phyloP scores from a whole-genome alignment of 2,113 vertebrate species.

The Psophia crepitans region DNA sequence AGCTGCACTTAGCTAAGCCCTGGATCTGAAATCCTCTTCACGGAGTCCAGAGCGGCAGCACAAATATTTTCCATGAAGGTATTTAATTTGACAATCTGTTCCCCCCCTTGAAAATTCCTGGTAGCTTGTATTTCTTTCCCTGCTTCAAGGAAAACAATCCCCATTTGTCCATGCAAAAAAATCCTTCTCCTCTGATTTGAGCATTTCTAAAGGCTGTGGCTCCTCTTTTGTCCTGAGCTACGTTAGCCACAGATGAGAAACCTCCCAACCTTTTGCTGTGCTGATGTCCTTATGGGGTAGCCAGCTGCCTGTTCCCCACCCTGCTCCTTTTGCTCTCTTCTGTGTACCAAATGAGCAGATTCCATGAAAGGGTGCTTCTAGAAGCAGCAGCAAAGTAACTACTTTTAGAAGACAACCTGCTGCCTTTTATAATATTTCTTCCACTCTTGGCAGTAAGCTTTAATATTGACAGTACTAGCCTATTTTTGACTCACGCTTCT shows the following conservation, averaged over 20 bases:
- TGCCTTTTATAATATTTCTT: background rate
- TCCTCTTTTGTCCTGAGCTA: background rate
- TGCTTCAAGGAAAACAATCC: background rate
- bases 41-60: background rate
- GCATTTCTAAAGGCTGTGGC: background rate
- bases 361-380: accelerated
- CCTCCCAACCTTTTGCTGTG: background rate
- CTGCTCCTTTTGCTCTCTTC: background rate
- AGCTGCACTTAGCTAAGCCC: background rate
- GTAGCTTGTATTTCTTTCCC: background rate
- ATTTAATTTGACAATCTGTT: background rate
- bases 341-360: background rate
- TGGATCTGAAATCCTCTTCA: background rate
- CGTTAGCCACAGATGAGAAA: background rate
- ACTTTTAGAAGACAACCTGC: background rate
- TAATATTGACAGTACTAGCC: background rate
- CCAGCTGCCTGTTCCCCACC: background rate
- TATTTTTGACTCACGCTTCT: background rate
- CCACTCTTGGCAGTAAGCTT: background rate
- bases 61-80: background rate
- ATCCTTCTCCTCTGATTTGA: background rate
- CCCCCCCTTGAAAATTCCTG: background rate
- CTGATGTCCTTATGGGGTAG: background rate
- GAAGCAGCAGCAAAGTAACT: background rate
- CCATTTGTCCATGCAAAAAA: background rate